These are phyloP conservation scores for Quiscalus mexicanus DNA, from an alignment of 2,113 vertebrate genomes.

Conservation along the genomic window DNA sequence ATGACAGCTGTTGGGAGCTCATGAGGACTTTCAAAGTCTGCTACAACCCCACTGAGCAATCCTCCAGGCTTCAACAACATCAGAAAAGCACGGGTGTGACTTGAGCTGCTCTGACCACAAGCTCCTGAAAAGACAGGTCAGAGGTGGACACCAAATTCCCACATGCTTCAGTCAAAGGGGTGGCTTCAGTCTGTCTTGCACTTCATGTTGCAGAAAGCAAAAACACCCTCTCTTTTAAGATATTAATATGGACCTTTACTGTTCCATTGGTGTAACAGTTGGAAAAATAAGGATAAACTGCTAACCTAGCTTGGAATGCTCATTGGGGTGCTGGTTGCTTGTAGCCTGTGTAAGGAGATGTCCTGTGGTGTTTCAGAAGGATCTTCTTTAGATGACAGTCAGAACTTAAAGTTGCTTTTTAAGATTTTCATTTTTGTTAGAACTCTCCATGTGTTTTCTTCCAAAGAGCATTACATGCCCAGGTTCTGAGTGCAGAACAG, in stretches of 20 bases:
- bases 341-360: neutral
- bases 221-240: neutral
- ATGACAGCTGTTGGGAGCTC: neutral
- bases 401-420: neutral
- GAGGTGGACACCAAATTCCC: neutral
- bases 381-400: neutral
- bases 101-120: neutral
- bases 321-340: accelerated
- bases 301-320: neutral
- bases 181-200: accelerated
- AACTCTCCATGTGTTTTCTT: neutral
- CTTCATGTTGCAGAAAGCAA: neutral
- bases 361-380: neutral
- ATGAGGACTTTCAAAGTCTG: neutral
- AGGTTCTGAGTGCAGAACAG: neutral
- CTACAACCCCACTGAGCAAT: neutral
- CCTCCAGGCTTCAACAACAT: neutral
- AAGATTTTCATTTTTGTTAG: neutral
- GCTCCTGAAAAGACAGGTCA: neutral
- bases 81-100: neutral
- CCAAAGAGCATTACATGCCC: accelerated
- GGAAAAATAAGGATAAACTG: neutral
- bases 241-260: neutral
- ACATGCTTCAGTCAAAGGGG: accelerated
- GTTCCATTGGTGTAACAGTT: neutral